phyloP scores from a whole-genome alignment of 2,797 vertebrate species.

The Pteropus rufus region DNA sequence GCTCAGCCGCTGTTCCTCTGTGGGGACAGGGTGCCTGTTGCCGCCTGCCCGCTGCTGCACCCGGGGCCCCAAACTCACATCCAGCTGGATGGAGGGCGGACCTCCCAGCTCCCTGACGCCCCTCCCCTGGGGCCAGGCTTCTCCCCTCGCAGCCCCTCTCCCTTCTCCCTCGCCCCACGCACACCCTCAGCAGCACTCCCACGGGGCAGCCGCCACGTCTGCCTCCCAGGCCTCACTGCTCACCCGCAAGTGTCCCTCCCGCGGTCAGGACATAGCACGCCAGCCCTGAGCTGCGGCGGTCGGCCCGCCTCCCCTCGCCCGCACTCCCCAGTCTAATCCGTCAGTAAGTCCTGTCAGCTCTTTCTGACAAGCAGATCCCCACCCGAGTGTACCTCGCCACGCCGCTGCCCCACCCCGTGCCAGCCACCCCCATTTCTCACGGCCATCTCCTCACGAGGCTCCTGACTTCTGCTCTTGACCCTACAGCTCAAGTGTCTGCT shows the following conservation, averaged over 20 bases:
- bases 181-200: neutral
- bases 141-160: neutral
- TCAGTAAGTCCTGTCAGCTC: neutral
- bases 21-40: neutral
- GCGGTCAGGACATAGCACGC: fast-evolving
- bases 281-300: neutral
- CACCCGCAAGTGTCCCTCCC: neutral
- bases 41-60: fast-evolving
- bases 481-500: neutral
- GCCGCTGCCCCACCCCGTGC: neutral
- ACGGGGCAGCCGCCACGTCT: neutral
- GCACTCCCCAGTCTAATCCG: fast-evolving
- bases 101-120: fast-evolving
- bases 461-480: neutral
- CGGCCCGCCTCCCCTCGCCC: fast-evolving
- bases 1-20: slow-evolving; percentile 88
- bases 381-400: neutral
- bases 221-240: neutral
- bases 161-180: neutral
- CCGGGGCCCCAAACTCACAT: neutral
- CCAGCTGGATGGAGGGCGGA: neutral
- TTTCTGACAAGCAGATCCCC: neutral
- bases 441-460: neutral
- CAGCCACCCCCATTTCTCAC: neutral
- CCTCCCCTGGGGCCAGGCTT: fast-evolving